Conservation (phyloP, 2,888 invertebrate genomes). For the Epicampocera succincta region DNA sequence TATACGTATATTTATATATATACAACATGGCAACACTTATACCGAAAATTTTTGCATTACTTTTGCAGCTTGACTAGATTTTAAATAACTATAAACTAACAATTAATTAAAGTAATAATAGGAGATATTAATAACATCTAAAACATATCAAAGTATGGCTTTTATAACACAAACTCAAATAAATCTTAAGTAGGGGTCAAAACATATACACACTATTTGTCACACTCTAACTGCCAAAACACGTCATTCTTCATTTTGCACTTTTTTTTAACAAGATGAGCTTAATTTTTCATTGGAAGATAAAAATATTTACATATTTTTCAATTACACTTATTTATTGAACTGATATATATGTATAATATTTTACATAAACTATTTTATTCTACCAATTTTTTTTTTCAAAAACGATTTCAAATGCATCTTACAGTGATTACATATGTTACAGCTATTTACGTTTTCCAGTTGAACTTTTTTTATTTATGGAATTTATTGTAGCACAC, state of each 20-base stretch:
- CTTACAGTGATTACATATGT: constrained; percentile 35
- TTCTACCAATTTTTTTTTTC: no score
- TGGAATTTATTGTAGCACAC: constrained; percentile 51
- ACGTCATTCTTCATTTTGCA: constrained; percentile 64
- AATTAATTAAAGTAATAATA: no score
- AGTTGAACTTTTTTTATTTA: constrained; percentile 37
- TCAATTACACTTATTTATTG: constrained; percentile 3
- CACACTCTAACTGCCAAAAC: constrained; percentile 65
- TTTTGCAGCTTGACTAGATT: no score
- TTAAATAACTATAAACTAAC: no score
- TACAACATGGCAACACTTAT: constrained; percentile 46
- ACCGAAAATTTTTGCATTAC: constrained; percentile 2
- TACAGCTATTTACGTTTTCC: constrained; percentile 54
- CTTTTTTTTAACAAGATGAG: constrained; percentile 38
- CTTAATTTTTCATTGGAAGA: constrained; percentile 36
- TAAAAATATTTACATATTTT: constrained; percentile 46
- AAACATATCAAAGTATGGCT: background rate
- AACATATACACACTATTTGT: constrained; percentile 51
- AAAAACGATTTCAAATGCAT: no score
- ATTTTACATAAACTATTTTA: background rate
- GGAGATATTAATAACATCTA: no score
- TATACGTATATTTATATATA: no score
- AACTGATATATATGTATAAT: background rate
- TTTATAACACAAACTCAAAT: background rate
- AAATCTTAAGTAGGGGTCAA: constrained; percentile 53